Base-by-base conservation (phyloP, 2,797 vertebrate genomes). In the Graptemys geographica region DNA sequence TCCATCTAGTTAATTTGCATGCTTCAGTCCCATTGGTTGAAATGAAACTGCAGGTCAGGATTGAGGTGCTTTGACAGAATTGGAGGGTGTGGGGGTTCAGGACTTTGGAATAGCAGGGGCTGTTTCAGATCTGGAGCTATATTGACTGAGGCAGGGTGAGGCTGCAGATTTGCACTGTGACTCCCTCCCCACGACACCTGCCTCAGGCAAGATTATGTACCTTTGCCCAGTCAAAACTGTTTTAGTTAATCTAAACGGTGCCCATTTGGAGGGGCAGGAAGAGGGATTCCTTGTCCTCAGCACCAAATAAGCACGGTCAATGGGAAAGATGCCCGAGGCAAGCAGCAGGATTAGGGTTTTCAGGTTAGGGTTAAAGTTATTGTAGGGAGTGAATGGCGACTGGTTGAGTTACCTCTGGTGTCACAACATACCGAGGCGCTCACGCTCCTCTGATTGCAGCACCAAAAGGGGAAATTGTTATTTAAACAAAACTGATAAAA, bases 231-330 rank as follows among this genome's bases (percentile, higher is more conserved):
- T 8, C 13, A 28, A 76, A 47, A 28, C 12, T 27, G 25, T 12
- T 44, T 76, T 9, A 74, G 37, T 25, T 27, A 44, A 57, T 11
- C 59, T 51, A 69, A 33, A 9, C 21, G 74, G n/a, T 47, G 49
- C 79, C 81, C 51, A 1, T 74, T 33, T 62, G 37, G 12, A 11
- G 37, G 25, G 16, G 0, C 1, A 1, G 44, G 12, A 21, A 6
- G 12, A 52, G 13, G 16, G 79, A 55, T 18, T 69, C 27, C n/a
- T 65, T 2, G 15, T 65, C 62, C 33, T n/a, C 62, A n/a, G 31
- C 33, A n/a, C 65, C 16, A 11, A 23, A 72, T 21, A 41, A 25
- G 25, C 13, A 78, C 8, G 3, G 44, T 47, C 74, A 79, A 11
- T 47, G 31, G 78, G 31, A 28, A 47, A 52, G 47, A 31, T 87